phyloP scores from a whole-genome alignment of 2,888 invertebrate genomes.

The Stenodema calcarata region DNA sequence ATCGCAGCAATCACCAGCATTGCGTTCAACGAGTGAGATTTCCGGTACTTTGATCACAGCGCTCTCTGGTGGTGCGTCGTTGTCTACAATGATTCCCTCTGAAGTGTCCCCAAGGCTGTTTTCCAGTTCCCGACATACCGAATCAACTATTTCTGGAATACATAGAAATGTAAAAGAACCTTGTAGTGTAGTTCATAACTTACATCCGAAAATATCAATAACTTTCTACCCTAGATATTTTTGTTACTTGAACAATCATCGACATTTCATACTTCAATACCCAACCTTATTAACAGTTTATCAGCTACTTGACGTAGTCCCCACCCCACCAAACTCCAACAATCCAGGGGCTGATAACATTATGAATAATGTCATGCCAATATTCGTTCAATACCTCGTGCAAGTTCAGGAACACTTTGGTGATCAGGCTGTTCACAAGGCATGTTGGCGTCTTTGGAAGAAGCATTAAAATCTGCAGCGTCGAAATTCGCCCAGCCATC shows the following conservation, averaged over 20 bases:
- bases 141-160: neutral
- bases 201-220: no score
- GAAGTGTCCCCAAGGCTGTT: neutral
- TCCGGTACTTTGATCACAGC: neutral
- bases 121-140: neutral
- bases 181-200: no score
- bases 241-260: no score
- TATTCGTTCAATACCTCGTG: neutral
- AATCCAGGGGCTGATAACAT: no score
- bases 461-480: neutral
- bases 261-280: no score
- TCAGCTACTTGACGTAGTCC: no score
- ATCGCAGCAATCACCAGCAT: neutral
- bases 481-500: slow-evolving; percentile 63
- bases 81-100: neutral
- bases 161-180: neutral
- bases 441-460: neutral
- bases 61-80: neutral
- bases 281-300: no score
- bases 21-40: neutral
- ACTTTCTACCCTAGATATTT: no score
- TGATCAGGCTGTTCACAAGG: neutral
- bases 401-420: neutral
- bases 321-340: no score
- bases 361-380: no score